A percentile compares a stretch with the other conserved stretches of the same genome.
Evolutionary conservation across 2,888 invertebrate species (phyloP).

Genomic region (Hesperia comma): DNA sequence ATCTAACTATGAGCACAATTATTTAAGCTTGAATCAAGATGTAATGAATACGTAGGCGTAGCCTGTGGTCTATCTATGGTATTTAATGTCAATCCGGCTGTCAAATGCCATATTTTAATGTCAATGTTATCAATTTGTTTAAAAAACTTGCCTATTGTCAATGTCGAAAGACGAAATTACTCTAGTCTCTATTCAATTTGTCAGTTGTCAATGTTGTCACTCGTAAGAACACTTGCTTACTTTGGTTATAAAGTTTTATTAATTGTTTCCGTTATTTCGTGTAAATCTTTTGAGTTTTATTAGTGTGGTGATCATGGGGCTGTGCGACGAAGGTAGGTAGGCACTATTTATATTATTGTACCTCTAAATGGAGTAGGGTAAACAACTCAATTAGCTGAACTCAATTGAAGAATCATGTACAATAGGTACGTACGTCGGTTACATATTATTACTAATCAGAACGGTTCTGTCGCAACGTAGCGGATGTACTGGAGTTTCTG

Average conservation of each 20-base stretch:
- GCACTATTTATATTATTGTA: constrained; percentile 41
- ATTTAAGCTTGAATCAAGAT: no score
- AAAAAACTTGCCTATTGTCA: not conserved
- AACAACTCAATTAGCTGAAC: constrained; percentile 69
- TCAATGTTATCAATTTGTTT: no score
- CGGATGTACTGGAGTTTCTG: constrained; percentile 9
- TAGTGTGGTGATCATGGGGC: constrained; percentile 60
- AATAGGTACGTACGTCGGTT: constrained; percentile 17
- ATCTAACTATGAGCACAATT: no score
- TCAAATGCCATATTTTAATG: not conserved
- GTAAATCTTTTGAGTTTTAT: constrained; percentile 17
- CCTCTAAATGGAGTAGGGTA: constrained; percentile 50
- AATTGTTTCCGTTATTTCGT: constrained; percentile 31
- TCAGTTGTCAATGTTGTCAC: constrained; percentile 37
- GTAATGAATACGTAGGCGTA: no score
- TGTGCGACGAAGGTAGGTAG: constrained; percentile 76
- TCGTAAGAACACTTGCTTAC: constrained; percentile 37
- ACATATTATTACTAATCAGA: constrained; percentile 11
- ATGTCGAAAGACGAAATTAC: not conserved
- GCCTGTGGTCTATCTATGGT: no score
- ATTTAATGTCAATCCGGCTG: not conserved
- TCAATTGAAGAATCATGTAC: constrained; percentile 43
- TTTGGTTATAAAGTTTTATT: constrained; percentile 38
- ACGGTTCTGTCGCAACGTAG: constrained; percentile 3
- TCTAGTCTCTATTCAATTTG: constrained; percentile 33